Base-by-base conservation (phyloP, 2,888 invertebrate species). In the Dryococelus australis region DNA sequence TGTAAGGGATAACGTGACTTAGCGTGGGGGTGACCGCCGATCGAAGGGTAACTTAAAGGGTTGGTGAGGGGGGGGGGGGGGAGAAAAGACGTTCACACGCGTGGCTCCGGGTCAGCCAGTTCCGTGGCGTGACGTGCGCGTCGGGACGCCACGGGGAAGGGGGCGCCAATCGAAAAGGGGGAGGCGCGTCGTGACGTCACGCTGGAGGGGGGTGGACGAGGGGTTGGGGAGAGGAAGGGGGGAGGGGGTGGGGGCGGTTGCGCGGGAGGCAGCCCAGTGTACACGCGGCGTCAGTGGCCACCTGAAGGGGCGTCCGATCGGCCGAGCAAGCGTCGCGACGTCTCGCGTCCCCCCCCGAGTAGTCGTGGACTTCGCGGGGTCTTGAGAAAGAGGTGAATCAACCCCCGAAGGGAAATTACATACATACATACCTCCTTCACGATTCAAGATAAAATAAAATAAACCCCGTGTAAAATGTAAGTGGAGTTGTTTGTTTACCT, bases 111-210 rank as follows among this genome's bases (percentile, higher is more conserved):
- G 65, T 65, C 65, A n/a, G 65, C 24, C 24, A 65, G 65, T 20
- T n/a, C 24, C 20, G 65, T 8, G 65, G 65, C 20, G 65, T 3
- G 65, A n/a, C 24, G 65, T 3, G 24, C 24, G 51, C 12, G 65
- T 8, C 24, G 65, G 65, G 65, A n/a, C 24, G 65, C 24, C 65
- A 1, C 20, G 65, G 65, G 65, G 65, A 6, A 65, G 65, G 65
- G 65, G 65, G 65, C 65, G 65, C 65, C 65, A n/a, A 65, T 65
- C 65, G 24, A 20, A 20, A 51, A 65, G 65, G 16, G 65, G n/a
- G 65, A 65, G 65, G 65, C 65, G 65, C 65, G 12, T 65, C 65
- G 65, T 65, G 65, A 65, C 65, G 65, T 65, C 65, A 65, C 65
- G 65, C 20, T 24, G n/a, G 65, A 20, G 65, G n/a, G 20, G 65